Conservation (phyloP, 1,140 invertebrate species). For the Chymomyza costata region DNA sequence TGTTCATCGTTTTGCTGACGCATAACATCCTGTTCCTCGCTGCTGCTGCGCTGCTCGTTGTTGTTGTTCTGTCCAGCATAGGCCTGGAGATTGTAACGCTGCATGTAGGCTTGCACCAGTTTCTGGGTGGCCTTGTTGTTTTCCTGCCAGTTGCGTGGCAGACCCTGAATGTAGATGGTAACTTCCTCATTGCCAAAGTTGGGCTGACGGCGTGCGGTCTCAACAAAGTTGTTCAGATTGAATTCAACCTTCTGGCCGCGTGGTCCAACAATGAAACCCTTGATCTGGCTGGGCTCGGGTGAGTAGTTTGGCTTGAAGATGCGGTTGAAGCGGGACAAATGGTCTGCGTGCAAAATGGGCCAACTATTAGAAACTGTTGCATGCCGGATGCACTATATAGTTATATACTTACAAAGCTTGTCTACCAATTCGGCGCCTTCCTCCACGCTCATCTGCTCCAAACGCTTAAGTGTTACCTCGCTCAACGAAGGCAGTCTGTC, state of each 20-base stretch:
- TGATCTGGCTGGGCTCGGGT: constrained; percentile 55
- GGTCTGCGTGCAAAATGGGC: constrained; percentile 31
- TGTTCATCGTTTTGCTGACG: constrained; percentile 19
- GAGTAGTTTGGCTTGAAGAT: constrained; percentile 42
- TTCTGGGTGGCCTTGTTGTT: constrained; percentile 56
- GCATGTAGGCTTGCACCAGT: constrained; percentile 57
- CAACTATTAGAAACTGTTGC: too few relatives aligned
- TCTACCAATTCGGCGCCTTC: constrained; percentile 55
- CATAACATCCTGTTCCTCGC: constrained; percentile 48
- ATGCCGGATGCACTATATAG: rapidly evolving
- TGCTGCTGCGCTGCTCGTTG: constrained; percentile 31
- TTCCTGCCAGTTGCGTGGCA: constrained; percentile 36
- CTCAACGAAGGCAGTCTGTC: constrained; percentile 54
- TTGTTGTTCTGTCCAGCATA: constrained; percentile 24
- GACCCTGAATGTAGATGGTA: constrained; percentile 64
- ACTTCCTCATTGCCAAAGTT: constrained; percentile 66
- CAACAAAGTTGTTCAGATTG: constrained; percentile 52
- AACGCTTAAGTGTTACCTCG: constrained; percentile 48
- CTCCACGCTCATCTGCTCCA: constrained; percentile 57
- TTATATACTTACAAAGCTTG: constrained; percentile 52
- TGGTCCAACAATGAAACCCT: constrained; percentile 51
- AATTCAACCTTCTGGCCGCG: constrained; percentile 52
- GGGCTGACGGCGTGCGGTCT: constrained; percentile 50
- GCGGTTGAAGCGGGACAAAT: constrained; percentile 60
- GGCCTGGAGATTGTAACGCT: constrained; percentile 59